Percentiles rank a stretch among this genome's conserved stretches.
Conservation (phyloP, 2,797 vertebrate genomes). For the Sparidentex hasta region DNA sequence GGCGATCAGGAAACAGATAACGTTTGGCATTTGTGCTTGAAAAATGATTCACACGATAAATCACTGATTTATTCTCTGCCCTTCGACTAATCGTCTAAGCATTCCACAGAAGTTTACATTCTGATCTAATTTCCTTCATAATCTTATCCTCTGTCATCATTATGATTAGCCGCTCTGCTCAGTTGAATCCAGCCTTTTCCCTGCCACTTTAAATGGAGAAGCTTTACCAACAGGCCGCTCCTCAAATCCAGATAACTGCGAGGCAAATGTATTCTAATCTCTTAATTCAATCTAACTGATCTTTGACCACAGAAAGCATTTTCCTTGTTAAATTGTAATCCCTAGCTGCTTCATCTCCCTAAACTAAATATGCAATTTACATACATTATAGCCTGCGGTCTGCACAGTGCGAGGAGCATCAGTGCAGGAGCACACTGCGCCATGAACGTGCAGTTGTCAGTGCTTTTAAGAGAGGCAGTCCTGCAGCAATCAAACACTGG, state of each 20-base stretch:
- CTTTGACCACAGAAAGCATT: constrained; percentile 83
- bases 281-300: constrained; percentile 85
- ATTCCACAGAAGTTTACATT: constrained; percentile 38
- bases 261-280: constrained; percentile 83
- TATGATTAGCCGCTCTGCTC: constrained; percentile 67
- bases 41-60: constrained; percentile 6
- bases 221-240: constrained; percentile 68
- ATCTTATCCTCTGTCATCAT: constrained; percentile 61
- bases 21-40: not conserved
- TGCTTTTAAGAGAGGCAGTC: constrained; percentile 66
- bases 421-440: constrained; percentile 40
- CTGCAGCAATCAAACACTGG: constrained; percentile 72
- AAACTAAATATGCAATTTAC: constrained; percentile 85
- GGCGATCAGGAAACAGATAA: not conserved
- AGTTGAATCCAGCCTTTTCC: constrained; percentile 69
- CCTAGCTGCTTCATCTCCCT: constrained; percentile 76
- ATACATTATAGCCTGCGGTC: constrained; percentile 78
- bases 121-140: constrained; percentile 55
- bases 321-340: constrained; percentile 82
- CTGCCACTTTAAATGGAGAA: constrained; percentile 68
- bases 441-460: constrained; percentile 60
- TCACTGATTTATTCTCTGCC: constrained; percentile 10
- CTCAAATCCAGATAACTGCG: constrained; percentile 76
- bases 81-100: constrained; percentile 22
- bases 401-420: constrained; percentile 43